Base-by-base conservation (phyloP, 2,113 vertebrate species). In the Eolophus roseicapilla region DNA sequence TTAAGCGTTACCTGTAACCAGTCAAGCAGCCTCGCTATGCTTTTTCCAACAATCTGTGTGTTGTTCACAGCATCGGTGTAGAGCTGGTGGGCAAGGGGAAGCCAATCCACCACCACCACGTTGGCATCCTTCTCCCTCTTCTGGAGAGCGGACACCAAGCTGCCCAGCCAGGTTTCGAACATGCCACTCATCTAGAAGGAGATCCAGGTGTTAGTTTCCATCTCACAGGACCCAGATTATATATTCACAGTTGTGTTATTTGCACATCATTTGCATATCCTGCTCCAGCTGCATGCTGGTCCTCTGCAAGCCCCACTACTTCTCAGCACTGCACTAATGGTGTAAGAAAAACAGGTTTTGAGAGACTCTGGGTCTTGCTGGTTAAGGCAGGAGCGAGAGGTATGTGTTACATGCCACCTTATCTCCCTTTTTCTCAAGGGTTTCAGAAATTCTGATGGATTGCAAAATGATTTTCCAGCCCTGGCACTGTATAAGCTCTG, bases 61-160 rank as follows among this genome's bases (percentile, higher is more conserved):
- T 99, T 97, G 95, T 99, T 99, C 53, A 99, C 99, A 0, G 99
- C 99, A 0, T 99, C 98, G 0, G 98, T 98, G 71, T 99, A 99
- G 57, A 99, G 98, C 95, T 99, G 99, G 88, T 99, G 99, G 24
- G 99, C 99, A 21, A 99, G 97, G 0, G 95, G 3, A 3, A 99
- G 97, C 99, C 99, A 99, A 29, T 99, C 98, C 4, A 99, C 99
- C 47, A 99, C 98, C 2, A 99, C 97, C 11, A 99, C 96, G 0
- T 99, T 99, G 59, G 99, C 98, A 1, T 98, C 97, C 2, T 53
- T 96, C 95, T 99, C 99, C n/a, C 99, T 97, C 52, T 87, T 95
- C 92, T 97, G 98, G 41, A 99, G 97, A 3, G 99, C 99, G 0
- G 97, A 96, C 13, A 99, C 98, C n/a, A 99, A 95, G 82, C 98